These are phyloP conservation scores for Delichon dasypus DNA, from an alignment of 2,797 vertebrate species.

Conservation along the genomic window DNA sequence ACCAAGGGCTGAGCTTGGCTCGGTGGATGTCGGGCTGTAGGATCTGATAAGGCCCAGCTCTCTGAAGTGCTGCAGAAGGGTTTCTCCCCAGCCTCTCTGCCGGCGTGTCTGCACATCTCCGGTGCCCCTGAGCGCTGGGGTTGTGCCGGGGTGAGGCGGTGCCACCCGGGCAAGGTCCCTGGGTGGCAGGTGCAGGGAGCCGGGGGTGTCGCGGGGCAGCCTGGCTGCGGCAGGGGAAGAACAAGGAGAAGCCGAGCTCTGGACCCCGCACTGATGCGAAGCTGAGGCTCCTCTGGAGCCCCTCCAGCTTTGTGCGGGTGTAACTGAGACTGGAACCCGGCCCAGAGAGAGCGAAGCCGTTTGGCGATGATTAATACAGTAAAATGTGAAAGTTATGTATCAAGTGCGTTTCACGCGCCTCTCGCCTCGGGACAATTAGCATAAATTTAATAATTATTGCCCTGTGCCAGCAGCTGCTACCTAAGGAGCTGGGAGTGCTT, in stretches of 20 bases:
- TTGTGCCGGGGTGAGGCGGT: neutral
- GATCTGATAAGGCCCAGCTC: neutral
- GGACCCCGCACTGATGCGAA: neutral
- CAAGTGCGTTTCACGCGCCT: conserved; percentile 38
- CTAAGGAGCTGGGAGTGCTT: conserved; percentile 49
- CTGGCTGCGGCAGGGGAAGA: neutral
- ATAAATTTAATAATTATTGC: conserved; percentile 57
- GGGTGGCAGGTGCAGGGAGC: neutral
- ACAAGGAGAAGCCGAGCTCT: neutral
- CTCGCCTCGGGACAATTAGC: conserved; percentile 54
- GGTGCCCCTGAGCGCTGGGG: neutral
- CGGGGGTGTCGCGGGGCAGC: neutral
- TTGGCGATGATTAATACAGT: conserved; percentile 37
- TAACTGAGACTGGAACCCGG: conserved; percentile 47
- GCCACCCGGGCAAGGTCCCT: neutral
- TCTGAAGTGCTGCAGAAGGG: neutral
- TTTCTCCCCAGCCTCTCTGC: neutral
- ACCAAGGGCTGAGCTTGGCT: neutral
- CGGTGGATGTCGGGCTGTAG: neutral
- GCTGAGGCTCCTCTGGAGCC: conserved; percentile 34
- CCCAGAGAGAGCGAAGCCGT: conserved; percentile 47
- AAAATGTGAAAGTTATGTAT: conserved; percentile 56
- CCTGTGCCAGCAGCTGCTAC: conserved; percentile 52
- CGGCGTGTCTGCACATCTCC: neutral
- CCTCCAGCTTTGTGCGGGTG: conserved; percentile 58